phyloP scores from a whole-genome alignment of 2,113 vertebrate species.

The Cacatua alba region DNA sequence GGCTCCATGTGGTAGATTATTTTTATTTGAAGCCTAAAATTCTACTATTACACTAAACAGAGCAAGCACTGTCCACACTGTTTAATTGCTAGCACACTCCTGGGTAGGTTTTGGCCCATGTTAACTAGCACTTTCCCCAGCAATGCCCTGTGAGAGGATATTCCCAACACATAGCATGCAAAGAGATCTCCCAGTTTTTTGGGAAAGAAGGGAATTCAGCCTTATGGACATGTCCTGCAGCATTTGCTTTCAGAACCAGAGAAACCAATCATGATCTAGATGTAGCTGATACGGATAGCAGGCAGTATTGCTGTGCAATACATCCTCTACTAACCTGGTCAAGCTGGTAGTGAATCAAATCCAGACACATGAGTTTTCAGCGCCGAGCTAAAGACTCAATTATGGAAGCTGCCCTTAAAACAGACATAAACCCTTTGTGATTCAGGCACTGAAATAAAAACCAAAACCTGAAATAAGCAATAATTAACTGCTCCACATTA shows the following conservation, averaged over 20 bases:
- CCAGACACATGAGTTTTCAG: neutral
- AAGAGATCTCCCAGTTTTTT: neutral
- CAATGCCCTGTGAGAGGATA: neutral
- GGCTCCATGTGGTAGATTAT: neutral
- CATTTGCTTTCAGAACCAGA: neutral
- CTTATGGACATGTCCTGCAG: neutral
- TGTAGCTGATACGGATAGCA: fast-evolving
- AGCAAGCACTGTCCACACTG: neutral
- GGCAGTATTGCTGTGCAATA: neutral
- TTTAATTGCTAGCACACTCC: neutral
- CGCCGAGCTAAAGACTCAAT: neutral
- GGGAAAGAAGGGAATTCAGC: neutral
- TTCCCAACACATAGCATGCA: neutral
- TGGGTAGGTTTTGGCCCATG: neutral
- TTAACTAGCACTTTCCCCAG: neutral
- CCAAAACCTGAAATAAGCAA: neutral
- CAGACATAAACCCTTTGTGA: neutral
- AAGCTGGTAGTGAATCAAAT: neutral
- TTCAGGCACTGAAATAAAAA: neutral
- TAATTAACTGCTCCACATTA: neutral
- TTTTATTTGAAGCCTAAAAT: neutral
- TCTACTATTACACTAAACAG: neutral
- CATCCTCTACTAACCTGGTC: neutral
- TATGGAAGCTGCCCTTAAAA: neutral
- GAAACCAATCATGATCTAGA: neutral